Percentiles rank a stretch among this genome's conserved stretches.
phyloP scores from a whole-genome alignment of 2,797 vertebrate genomes.

The Myiotriccus ornatus region DNA sequence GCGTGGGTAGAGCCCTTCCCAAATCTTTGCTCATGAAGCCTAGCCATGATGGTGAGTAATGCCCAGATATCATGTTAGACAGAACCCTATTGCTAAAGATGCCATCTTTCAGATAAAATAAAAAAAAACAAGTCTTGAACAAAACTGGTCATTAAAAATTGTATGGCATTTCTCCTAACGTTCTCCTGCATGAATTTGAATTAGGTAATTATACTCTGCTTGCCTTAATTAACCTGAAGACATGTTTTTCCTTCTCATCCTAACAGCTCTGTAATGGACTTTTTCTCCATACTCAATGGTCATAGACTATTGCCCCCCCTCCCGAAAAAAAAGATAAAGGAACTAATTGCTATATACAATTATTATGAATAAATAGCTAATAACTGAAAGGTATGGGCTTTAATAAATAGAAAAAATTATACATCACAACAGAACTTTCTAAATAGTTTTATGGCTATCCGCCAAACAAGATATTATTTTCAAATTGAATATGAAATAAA shows the following conservation, averaged over 20 bases:
- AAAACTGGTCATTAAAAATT: background rate
- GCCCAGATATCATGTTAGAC: background rate
- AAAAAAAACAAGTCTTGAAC: background rate
- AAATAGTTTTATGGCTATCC: background rate
- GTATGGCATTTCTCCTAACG: background rate
- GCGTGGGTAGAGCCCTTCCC: no score
- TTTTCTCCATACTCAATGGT: background rate
- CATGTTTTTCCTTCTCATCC: background rate
- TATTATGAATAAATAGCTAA: background rate
- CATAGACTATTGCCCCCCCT: background rate
- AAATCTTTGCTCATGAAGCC: no score
- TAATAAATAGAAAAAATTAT: background rate
- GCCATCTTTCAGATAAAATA: background rate
- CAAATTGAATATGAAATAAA: background rate
- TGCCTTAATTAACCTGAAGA: conserved; percentile 17
- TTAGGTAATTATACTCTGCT: background rate
- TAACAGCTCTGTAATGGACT: background rate
- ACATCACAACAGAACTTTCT: background rate
- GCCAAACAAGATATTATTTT: background rate
- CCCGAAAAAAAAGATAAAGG: background rate
- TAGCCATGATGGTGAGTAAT: no score
- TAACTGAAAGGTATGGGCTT: background rate
- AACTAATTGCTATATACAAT: background rate
- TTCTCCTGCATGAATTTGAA: background rate
- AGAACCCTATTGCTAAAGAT: background rate